These are phyloP conservation scores for Theristicus caerulescens DNA, from an alignment of 2,113 vertebrate species.

Conservation along the genomic window DNA sequence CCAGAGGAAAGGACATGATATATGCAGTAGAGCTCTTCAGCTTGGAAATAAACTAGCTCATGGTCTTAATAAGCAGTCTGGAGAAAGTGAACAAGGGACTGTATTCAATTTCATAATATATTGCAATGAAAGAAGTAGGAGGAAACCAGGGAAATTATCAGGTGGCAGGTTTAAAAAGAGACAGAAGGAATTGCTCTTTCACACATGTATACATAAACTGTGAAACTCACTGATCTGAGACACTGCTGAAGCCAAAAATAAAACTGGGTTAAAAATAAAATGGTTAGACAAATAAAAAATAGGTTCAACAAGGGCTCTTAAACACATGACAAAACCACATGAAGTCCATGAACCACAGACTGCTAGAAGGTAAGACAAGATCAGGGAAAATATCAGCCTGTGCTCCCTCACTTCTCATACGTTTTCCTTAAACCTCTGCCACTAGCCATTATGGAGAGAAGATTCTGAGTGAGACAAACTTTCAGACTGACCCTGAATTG, in stretches of 20 bases:
- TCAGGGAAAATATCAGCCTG: background rate
- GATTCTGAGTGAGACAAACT: background rate
- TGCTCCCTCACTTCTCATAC: background rate
- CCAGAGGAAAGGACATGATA: background rate
- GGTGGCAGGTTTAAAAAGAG: constrained; percentile 28
- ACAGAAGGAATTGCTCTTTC: constrained; percentile 33
- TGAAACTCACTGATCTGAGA: constrained; percentile 39
- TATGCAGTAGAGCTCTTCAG: background rate
- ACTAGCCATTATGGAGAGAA: background rate
- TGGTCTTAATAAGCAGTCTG: background rate
- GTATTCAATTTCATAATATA: background rate
- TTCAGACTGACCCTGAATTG: background rate
- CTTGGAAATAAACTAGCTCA: background rate
- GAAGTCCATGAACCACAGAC: background rate
- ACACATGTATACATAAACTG: constrained; percentile 29
- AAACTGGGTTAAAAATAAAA: constrained; percentile 40
- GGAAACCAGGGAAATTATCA: background rate
- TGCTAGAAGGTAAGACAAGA: background rate
- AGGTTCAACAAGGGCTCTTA: background rate
- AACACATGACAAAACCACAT: background rate
- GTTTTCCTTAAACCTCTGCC: background rate
- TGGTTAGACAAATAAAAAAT: constrained; percentile 33
- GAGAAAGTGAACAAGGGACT: background rate
- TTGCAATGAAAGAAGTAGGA: background rate
- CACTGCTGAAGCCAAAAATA: constrained; percentile 11